These are phyloP conservation scores for Enhydra lutris DNA, from an alignment of 2,113 vertebrate genomes.

Conservation along the genomic window DNA sequence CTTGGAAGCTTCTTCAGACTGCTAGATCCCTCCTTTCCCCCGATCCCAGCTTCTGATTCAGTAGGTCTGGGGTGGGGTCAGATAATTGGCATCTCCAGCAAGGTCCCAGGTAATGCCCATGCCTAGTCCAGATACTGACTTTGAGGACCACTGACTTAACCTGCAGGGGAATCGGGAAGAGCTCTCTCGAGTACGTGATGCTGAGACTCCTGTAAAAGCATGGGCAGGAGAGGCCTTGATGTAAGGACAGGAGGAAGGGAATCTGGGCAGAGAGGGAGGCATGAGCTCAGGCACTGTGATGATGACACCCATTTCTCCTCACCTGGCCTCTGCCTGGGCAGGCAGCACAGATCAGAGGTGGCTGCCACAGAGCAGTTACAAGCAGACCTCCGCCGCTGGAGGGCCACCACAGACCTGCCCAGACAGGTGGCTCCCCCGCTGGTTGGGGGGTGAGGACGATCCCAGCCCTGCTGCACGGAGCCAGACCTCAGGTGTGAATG, in stretches of 20 bases:
- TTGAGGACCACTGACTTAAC: neutral
- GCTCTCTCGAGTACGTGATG: neutral
- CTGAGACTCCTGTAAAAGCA: neutral
- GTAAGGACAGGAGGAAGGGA: neutral
- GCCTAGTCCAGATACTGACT: neutral
- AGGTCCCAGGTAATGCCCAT: neutral
- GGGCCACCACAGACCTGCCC: constrained; percentile 7
- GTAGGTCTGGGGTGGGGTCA: neutral
- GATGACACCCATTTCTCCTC: neutral
- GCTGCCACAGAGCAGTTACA: neutral
- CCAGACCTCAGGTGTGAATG: neutral
- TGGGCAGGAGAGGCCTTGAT: neutral
- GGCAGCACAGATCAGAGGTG: neutral
- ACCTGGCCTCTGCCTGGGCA: constrained; percentile 59
- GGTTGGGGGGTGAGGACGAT: neutral
- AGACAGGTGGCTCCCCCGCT: constrained; percentile 17
- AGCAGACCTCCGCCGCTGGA: neutral
- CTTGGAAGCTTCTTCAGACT: neutral
- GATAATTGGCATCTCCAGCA: neutral
- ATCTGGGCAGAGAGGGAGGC: neutral
- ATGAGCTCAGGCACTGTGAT: neutral
- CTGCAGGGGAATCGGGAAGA: neutral
- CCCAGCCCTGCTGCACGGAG: neutral
- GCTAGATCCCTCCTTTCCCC: neutral
- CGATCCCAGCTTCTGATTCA: neutral